Evolutionary conservation across 2,888 invertebrate genomes (phyloP).

Genomic region (Polydrusus tereticollis): DNA sequence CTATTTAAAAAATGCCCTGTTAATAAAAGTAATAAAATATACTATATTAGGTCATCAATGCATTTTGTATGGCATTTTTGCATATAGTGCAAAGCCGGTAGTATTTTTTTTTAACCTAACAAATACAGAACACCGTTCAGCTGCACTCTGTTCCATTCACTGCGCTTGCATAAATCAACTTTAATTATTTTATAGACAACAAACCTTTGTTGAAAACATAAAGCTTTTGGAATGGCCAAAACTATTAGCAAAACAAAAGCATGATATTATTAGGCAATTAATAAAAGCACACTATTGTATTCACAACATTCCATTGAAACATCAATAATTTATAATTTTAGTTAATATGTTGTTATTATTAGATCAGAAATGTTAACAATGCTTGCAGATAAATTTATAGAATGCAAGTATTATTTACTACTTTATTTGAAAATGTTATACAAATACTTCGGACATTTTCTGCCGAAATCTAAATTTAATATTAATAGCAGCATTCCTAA

Average conservation of each 20-base stretch:
- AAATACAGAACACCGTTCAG: conserved; percentile 4
- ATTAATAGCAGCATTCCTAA: too few species aligned
- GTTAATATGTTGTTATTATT: neutral
- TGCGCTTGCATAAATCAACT: conserved; percentile 18
- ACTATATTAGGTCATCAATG: conserved; percentile 7
- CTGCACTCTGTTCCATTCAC: conserved; percentile 7
- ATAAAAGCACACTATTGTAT: conserved; percentile 8
- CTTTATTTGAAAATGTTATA: too few species aligned
- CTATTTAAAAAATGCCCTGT: too few species aligned
- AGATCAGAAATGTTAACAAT: neutral
- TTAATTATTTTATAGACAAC: conserved; percentile 10
- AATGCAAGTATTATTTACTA: too few species aligned
- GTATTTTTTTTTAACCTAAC: neutral
- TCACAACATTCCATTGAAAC: neutral
- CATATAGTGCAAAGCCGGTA: conserved; percentile 8
- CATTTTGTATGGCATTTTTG: conserved; percentile 14
- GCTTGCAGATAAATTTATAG: neutral
- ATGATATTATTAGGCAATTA: conserved; percentile 21
- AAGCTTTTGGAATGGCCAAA: conserved; percentile 22
- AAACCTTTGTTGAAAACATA: conserved; percentile 17
- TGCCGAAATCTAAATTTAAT: too few species aligned
- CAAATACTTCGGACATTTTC: too few species aligned
- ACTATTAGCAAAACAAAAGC: conserved; percentile 20
- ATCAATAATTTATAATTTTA: neutral
- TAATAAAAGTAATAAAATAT: neutral